phyloP scores from a whole-genome alignment of 2,113 vertebrate genomes.

The human (Homo sapiens) region GRCh38 chr14:102959501-102960000 shows the following conservation, averaged over 20 bases:
- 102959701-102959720: constrained; percentile 91
- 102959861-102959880: neutral
- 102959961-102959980: too few relatives aligned
- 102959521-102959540: accelerated
- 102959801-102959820: accelerated
- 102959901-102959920: accelerated
- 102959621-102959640: constrained; percentile 93
- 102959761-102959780: accelerated
- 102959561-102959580: accelerated
- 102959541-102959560: neutral
- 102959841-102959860: too few relatives aligned
- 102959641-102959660: constrained; percentile 96
- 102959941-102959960: too few relatives aligned
- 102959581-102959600: neutral
- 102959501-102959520: neutral
- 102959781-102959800: accelerated
- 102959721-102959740: neutral
- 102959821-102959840: accelerated
- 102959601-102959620: neutral
- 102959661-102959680: constrained; percentile 99
- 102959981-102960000: too few relatives aligned
- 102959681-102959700: constrained; percentile 96
- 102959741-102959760: neutral
- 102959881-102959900: neutral
- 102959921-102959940: accelerated